Conservation (phyloP, 2,888 invertebrate genomes). For the Bellardia pandia region DNA sequence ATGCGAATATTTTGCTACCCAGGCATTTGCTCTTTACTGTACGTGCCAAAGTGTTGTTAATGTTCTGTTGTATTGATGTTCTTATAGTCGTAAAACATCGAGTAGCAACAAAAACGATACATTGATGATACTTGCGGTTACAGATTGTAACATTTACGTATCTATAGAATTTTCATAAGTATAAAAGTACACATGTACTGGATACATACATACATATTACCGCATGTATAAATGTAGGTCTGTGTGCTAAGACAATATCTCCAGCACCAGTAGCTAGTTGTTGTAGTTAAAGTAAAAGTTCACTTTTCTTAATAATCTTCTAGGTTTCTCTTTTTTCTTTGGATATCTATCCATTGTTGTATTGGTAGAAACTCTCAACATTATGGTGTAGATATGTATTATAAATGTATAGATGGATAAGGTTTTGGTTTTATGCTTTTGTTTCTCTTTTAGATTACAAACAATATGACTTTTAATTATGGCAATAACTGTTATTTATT, state of each 20-base stretch:
- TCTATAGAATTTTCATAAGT: neutral
- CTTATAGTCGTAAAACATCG: slow-evolving; percentile 48
- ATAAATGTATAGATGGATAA: neutral
- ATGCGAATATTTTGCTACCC: neutral
- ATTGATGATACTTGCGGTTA: slow-evolving; percentile 47
- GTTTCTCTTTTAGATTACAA: neutral
- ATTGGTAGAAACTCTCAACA: neutral
- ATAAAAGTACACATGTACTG: neutral
- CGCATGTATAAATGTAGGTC: neutral
- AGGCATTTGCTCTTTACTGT: slow-evolving; percentile 42
- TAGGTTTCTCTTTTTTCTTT: neutral
- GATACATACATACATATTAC: neutral
- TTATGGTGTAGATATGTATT: slow-evolving; percentile 4
- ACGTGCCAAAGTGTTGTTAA: slow-evolving; percentile 51
- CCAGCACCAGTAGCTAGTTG: neutral
- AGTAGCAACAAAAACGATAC: slow-evolving; percentile 32
- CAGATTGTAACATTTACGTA: slow-evolving; percentile 31
- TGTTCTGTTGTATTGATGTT: slow-evolving; percentile 62
- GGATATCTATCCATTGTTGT: slow-evolving; percentile 30
- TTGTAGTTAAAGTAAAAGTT: neutral
- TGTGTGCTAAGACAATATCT: slow-evolving; percentile 7
- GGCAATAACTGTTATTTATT: slow-evolving; percentile 20
- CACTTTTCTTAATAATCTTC: slow-evolving; percentile 47
- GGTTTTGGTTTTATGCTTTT: slow-evolving; percentile 6
- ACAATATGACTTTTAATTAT: slow-evolving; percentile 50